phyloP scores from a whole-genome alignment of 2,888 invertebrate genomes.

The Clivina fossor region DNA sequence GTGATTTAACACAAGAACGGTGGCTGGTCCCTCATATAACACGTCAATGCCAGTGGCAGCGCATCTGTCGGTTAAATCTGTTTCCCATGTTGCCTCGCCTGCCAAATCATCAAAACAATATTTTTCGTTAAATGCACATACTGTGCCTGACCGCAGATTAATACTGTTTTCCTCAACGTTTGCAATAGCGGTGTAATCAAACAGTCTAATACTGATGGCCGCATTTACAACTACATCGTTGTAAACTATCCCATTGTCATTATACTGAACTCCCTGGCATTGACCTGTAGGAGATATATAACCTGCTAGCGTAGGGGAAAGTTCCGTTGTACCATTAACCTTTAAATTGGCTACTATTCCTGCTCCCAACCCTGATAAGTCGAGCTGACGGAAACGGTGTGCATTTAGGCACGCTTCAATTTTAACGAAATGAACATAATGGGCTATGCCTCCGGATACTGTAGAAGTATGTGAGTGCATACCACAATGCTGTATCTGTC shows the following conservation, averaged over 20 bases:
- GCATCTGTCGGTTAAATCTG: not conserved
- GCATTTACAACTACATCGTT: slow-evolving; percentile 18
- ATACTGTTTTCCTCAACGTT: slow-evolving; percentile 12
- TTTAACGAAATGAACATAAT: not conserved
- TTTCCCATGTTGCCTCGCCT: slow-evolving; percentile 17
- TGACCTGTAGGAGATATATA: slow-evolving; percentile 1
- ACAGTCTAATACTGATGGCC: not conserved
- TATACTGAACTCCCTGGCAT: slow-evolving; percentile 9
- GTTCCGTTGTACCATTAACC: slow-evolving; percentile 16
- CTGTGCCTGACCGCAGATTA: slow-evolving; percentile 12
- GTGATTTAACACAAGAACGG: slow-evolving; percentile 4
- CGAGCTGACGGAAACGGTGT: slow-evolving; percentile 8
- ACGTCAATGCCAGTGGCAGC: slow-evolving; percentile 13
- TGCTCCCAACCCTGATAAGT: slow-evolving; percentile 11
- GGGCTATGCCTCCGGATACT: slow-evolving; percentile 7
- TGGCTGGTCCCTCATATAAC: slow-evolving; percentile 11
- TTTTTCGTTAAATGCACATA: slow-evolving; percentile 1
- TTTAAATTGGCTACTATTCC: slow-evolving; percentile 1
- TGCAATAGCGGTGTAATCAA: slow-evolving; percentile 15
- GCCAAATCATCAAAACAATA: slow-evolving; percentile 18
- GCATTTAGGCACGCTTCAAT: slow-evolving; percentile 3
- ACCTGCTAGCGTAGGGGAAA: slow-evolving; percentile 15
- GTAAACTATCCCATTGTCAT: slow-evolving; percentile 11
- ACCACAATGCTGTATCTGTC: slow-evolving; percentile 11
- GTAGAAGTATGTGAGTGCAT: slow-evolving; percentile 19